Conservation (phyloP, 2,113 vertebrate species). For the Isichthys henryi region DNA sequence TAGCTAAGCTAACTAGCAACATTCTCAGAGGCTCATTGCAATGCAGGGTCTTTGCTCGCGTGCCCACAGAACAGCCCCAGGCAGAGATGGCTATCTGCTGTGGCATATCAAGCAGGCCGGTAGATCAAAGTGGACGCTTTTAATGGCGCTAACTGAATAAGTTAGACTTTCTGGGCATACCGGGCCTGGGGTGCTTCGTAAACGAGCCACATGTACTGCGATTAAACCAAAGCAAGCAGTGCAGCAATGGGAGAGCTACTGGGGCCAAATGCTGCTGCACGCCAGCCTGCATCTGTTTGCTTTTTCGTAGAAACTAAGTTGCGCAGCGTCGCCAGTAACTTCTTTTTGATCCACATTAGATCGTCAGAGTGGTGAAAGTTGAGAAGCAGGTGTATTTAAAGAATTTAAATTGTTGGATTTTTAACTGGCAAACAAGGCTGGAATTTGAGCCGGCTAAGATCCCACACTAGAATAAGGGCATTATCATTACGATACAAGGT, state of each 20-base stretch:
- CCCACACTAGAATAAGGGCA: neutral
- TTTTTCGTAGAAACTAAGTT: neutral
- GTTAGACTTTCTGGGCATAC: slow-evolving; percentile 5
- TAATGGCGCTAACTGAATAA: neutral
- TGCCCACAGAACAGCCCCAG: neutral
- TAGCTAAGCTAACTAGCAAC: slow-evolving; percentile 3
- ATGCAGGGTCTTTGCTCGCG: neutral
- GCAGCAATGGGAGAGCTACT: neutral
- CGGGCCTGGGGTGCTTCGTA: neutral
- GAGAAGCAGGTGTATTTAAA: neutral
- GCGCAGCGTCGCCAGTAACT: neutral
- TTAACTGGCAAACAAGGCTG: neutral
- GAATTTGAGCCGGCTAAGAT: neutral
- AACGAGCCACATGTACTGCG: neutral
- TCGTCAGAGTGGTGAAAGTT: neutral
- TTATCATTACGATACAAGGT: neutral
- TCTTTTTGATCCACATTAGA: neutral
- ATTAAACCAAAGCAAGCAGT: neutral
- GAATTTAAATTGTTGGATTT: neutral
- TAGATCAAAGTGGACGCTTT: neutral
- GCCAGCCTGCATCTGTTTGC: slow-evolving; percentile 10
- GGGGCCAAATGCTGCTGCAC: neutral
- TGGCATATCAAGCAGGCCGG: neutral
- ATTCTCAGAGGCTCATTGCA: neutral
- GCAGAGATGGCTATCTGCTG: slow-evolving; percentile 4